Evolutionary conservation across 2,888 invertebrate genomes (phyloP).

Genomic region (Acronicta aceris): DNA sequence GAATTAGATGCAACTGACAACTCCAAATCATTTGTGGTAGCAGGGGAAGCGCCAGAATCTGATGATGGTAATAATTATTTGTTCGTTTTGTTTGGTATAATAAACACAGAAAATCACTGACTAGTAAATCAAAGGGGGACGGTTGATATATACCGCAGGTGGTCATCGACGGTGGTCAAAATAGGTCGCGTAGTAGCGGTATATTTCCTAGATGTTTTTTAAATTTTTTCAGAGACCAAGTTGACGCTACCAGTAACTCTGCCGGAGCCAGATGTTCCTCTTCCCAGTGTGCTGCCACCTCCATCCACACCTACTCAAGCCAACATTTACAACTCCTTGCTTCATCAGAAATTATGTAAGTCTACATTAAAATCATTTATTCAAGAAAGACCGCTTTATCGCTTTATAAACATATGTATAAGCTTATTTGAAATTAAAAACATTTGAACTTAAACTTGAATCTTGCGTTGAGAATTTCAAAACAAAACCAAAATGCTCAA

Average conservation of each 20-base stretch:
- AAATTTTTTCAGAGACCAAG: slow-evolving; percentile 71
- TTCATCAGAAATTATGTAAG: slow-evolving; percentile 83
- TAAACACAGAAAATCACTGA: no score
- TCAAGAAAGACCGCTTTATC: no score
- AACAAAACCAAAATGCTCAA: no score
- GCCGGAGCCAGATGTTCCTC: slow-evolving; percentile 65
- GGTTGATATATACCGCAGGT: no score
- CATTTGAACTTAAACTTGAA: no score
- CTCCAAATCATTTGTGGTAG: slow-evolving; percentile 72
- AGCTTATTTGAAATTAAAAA: no score
- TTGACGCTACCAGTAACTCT: slow-evolving; percentile 43
- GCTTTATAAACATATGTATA: no score
- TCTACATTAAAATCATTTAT: slow-evolving; percentile 8
- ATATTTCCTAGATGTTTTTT: no score
- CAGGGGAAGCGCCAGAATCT: slow-evolving; percentile 82
- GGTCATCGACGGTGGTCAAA: no score
- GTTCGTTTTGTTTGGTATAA: not conserved
- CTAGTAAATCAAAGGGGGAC: no score
- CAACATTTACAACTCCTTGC: slow-evolving; percentile 71
- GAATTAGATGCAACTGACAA: slow-evolving; percentile 53
- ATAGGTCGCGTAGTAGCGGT: no score
- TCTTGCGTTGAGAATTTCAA: no score
- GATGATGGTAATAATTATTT: slow-evolving; percentile 74
- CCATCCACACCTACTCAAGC: slow-evolving; percentile 53
- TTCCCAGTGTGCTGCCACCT: slow-evolving; percentile 61